These are phyloP conservation scores for Tonatia bakeri DNA, from an alignment of 2,113 vertebrate species.

Conservation along the genomic window DNA sequence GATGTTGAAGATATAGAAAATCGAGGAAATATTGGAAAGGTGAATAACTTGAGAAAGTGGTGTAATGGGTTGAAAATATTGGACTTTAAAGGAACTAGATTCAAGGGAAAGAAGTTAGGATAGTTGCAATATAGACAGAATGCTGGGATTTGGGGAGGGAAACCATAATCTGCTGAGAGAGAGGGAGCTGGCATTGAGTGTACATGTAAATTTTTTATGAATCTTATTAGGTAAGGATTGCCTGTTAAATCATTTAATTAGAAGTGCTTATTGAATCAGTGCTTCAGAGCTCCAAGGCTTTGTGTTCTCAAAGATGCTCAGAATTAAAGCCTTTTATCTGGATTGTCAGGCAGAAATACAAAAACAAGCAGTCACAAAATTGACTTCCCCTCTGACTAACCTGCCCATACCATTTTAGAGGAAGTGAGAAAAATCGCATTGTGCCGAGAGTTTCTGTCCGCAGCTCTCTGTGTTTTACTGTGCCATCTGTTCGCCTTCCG, in stretches of 20 bases:
- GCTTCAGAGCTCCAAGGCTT: constrained; percentile 33
- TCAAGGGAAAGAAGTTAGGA: background rate
- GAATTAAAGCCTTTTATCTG: constrained; percentile 52
- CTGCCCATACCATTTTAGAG: background rate
- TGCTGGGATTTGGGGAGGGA: too few species aligned
- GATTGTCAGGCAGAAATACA: constrained; percentile 44
- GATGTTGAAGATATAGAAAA: background rate
- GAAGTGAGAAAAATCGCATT: background rate
- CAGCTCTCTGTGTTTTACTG: background rate
- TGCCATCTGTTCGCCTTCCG: background rate
- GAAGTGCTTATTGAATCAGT: constrained; percentile 12
- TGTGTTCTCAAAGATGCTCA: constrained; percentile 6
- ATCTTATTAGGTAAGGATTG: constrained; percentile 20
- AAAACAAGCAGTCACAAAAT: constrained; percentile 28
- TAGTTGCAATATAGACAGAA: background rate
- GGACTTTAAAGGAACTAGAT: background rate
- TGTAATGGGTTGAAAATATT: background rate
- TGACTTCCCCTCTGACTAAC: constrained; percentile 39
- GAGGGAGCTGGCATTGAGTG: background rate
- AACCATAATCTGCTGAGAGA: background rate
- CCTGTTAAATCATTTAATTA: constrained; percentile 52
- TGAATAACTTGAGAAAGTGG: background rate
- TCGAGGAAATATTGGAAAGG: background rate
- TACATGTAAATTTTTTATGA: constrained; percentile 31
- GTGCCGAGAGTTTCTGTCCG: background rate